These are phyloP conservation scores for Dasypogon diadema DNA, from an alignment of 2,888 invertebrate genomes.

Conservation along the genomic window DNA sequence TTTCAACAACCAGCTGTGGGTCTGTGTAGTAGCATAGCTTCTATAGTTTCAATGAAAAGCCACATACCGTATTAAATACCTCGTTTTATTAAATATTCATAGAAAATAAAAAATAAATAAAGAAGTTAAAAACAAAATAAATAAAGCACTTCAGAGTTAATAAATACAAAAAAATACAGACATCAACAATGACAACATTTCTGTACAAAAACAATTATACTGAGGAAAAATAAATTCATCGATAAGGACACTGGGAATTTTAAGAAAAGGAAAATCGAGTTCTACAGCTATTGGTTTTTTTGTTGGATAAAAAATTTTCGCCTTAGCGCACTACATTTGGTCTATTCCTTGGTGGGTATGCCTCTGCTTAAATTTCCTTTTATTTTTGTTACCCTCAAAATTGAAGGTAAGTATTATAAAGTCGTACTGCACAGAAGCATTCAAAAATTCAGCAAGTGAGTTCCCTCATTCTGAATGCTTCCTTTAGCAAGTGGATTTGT, in stretches of 20 bases:
- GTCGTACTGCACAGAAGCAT: conserved; percentile 21
- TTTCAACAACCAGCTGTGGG: too few species aligned
- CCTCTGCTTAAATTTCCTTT: conserved; percentile 12
- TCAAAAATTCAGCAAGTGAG: conserved; percentile 8
- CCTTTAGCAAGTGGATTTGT: background rate
- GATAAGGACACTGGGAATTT: conserved; percentile 15
- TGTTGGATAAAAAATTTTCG: conserved; percentile 36
- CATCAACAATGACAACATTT: conserved; percentile 33
- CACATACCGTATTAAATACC: conserved; percentile 21
- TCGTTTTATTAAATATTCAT: conserved; percentile 24
- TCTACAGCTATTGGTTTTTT: conserved; percentile 10
- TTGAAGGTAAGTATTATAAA: background rate
- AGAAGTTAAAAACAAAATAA: conserved; percentile 15
- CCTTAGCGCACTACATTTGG: conserved; percentile 39
- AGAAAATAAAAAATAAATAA: background rate
- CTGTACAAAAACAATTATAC: conserved; percentile 12
- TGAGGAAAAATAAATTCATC: background rate
- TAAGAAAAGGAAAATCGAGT: background rate
- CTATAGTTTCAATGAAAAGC: background rate
- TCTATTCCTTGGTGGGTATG: conserved; percentile 46
- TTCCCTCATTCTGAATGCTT: conserved; percentile 20
- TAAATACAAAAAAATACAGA: conserved; percentile 31
- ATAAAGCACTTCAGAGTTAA: conserved; percentile 18
- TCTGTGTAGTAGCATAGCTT: too few species aligned
- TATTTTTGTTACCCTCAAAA: conserved; percentile 11